Conservation (phyloP, 2,113 vertebrate genomes). For the Rhombomys opimus region DNA sequence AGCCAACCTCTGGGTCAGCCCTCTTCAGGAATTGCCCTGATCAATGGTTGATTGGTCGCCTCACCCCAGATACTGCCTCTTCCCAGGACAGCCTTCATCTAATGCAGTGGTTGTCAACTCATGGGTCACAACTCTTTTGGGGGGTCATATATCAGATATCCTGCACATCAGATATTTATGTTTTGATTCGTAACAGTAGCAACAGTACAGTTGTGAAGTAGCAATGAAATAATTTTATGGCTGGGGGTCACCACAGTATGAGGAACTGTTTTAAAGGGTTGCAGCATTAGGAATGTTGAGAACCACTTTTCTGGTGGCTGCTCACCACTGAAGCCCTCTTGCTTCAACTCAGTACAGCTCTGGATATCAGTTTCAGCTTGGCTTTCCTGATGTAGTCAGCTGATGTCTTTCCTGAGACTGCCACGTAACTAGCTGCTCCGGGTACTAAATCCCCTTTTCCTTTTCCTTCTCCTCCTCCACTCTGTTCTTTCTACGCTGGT, state of each 20-base stretch:
- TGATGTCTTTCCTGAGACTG: not conserved
- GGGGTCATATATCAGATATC: not conserved
- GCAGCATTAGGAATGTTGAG: not conserved
- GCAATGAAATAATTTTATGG: not conserved
- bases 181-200: not conserved
- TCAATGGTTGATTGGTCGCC: not conserved
- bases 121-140: not conserved
- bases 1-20: not conserved
- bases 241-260: not conserved
- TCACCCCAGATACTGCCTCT: not conserved
- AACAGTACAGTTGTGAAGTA: not conserved
- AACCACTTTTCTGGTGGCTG: not conserved
- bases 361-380: not conserved
- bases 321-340: not conserved
- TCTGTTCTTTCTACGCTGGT: not conserved
- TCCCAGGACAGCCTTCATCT: not conserved
- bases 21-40: not conserved
- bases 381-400: not conserved
- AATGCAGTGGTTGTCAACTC: not conserved
- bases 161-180: not conserved
- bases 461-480: not conserved
- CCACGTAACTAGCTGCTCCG: not conserved
- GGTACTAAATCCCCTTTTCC: too few relatives aligned
- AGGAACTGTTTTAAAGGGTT: not conserved
- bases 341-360: not conserved